A percentile compares a stretch with the other conserved stretches of the same genome.
Evolutionary conservation across 2,888 invertebrate genomes (phyloP).

Genomic region (Drosophila leonis): DNA sequence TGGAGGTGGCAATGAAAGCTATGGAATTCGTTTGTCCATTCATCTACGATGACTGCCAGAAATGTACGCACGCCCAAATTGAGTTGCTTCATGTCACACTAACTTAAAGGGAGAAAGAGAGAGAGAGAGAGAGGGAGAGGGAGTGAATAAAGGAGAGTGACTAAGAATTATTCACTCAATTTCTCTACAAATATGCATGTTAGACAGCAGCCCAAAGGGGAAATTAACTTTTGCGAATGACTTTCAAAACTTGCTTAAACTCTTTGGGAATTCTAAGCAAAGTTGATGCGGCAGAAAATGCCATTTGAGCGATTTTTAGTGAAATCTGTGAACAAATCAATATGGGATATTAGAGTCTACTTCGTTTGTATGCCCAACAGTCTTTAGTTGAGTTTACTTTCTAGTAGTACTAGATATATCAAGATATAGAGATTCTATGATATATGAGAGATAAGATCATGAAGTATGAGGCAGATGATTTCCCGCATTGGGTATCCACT

Average conservation of each 20-base stretch:
- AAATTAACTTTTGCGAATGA: background rate
- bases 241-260: background rate
- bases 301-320: background rate
- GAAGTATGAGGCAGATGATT: background rate
- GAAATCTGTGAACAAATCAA: background rate
- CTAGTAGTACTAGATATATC: background rate
- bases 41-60: conserved; percentile 32
- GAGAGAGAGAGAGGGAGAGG: too few relatives aligned
- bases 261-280: conserved; percentile 4
- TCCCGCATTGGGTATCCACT: background rate
- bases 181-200: background rate
- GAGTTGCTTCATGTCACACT: conserved; percentile 12
- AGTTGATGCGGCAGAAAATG: background rate
- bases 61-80: conserved; percentile 20
- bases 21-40: conserved; percentile 33
- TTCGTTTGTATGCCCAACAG: background rate
- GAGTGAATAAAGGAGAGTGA: background rate
- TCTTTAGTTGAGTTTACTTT: too few relatives aligned
- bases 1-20: conserved; percentile 14
- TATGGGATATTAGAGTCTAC: too few relatives aligned
- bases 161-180: background rate
- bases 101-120: too few relatives aligned
- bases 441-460: background rate
- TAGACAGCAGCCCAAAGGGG: background rate
- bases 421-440: background rate